Conservation (phyloP, 1,140 invertebrate genomes). For the Saccostrea cuccullata region DNA sequence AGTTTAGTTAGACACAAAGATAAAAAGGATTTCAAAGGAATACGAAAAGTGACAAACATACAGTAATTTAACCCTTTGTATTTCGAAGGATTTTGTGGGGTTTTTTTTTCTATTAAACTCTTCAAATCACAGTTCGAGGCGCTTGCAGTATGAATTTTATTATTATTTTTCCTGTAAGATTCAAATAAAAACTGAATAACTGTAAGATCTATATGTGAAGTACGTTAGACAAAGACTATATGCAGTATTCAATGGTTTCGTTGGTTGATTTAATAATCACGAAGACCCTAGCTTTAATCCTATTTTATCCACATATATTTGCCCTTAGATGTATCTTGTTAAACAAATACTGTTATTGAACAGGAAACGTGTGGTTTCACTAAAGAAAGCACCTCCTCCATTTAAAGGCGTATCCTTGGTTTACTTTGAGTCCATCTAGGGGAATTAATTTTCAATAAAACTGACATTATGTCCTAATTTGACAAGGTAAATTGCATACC, state of each 20-base stretch:
- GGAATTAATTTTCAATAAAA: slow-evolving; percentile 2
- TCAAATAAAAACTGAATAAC: too few species aligned
- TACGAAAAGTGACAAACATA: too few species aligned
- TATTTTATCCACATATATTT: slow-evolving; percentile 24
- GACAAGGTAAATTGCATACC: slow-evolving; percentile 18
- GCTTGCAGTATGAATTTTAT: too few species aligned
- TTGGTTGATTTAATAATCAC: neutral
- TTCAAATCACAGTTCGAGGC: too few species aligned
- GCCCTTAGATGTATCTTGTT: neutral
- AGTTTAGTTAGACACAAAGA: too few species aligned
- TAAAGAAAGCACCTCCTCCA: neutral
- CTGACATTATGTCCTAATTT: neutral
- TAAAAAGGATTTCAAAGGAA: too few species aligned
- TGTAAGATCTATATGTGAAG: neutral
- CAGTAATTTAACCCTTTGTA: too few species aligned
- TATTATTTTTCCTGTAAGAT: too few species aligned
- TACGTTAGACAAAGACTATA: neutral
- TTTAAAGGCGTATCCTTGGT: neutral
- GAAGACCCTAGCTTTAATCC: neutral
- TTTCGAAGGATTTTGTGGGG: too few species aligned
- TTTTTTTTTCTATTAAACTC: too few species aligned
- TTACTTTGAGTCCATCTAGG: neutral
- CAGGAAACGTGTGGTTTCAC: slow-evolving; percentile 1
- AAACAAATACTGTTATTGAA: slow-evolving; percentile 5
- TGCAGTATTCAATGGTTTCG: neutral